Evolutionary conservation across 2,113 vertebrate genomes (phyloP), one percentile per base, ranked within the genome.

Genomic region (Xenopus laevis): DNA sequence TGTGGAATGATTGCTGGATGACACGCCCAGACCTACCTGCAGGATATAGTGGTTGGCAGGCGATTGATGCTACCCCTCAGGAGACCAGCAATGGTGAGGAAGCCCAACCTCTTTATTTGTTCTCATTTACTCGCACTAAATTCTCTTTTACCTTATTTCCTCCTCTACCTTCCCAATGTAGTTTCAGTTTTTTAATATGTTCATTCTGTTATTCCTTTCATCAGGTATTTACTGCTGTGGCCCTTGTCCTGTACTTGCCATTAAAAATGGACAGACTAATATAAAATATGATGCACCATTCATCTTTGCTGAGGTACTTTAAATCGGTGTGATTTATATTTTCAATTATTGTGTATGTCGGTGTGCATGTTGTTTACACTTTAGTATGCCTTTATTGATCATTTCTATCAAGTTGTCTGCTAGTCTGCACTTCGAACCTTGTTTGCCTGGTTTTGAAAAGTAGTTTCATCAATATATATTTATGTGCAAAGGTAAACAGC

Each of bases 1-100:
- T 96, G 65, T 98, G 96, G 96, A 98, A 93, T 2, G 95, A 97
- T 81, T 94, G 92, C 83, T 98, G 95, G 95, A 96, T 97, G 95
- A 90, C 89, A 23, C 91, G 96, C 52, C 89, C 91, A 0, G 96
- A 98, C 78, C 84, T 98, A 68, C 94, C 95, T 0, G 23, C 78
- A 0, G 95, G 94, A 13, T 85, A 92, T 1, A 90, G 92, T 0
- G 95, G 95, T 10, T 98, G 96, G 95, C 96, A 98, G 72, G 92
- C 87, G 0, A 87, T 95, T 0, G 96, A 97, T 0, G 86, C 95
- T 69, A 98, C 95, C 0, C 96, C 95, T 1, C 95, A 98, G 79
- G 96, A 97, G 80, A 95, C 93, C 67, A 98, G 96, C 81, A 92
- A 92, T 58, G 89, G 89, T 91, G 65, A 83, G 84, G 2, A 13